A percentile compares a stretch with the other conserved stretches of the same genome.
phyloP scores from a whole-genome alignment of 1,140 invertebrate genomes.

The Parasteatoda tepidariorum region DNA sequence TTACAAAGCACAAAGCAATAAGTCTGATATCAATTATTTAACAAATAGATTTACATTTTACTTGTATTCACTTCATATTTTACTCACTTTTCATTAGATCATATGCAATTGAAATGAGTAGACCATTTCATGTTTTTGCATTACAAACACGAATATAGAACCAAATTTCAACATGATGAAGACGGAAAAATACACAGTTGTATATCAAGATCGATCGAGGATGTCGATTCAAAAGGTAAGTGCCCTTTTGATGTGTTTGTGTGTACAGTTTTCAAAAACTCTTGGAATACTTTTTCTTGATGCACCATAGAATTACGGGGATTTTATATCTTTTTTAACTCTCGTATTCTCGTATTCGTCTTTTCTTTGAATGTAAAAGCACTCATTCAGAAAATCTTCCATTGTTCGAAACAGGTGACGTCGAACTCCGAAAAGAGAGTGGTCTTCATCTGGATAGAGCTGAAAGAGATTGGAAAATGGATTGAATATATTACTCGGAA shows the following conservation, averaged over 20 bases:
- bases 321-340: conserved; percentile 42
- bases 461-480: conserved; percentile 66
- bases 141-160: too few species aligned
- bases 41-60: too few species aligned
- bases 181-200: not conserved
- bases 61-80: too few species aligned
- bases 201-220: not conserved
- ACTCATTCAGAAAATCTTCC: conserved; percentile 89
- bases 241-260: not conserved
- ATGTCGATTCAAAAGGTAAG: not conserved
- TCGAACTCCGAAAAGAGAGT: conserved; percentile 81
- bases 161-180: too few species aligned
- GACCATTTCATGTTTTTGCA: too few species aligned
- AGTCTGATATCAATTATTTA: too few species aligned
- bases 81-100: too few species aligned
- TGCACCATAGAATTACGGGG: not conserved
- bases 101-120: too few species aligned
- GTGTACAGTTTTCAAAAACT: not conserved
- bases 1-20: too few species aligned
- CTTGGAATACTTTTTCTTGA: not conserved
- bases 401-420: conserved; percentile 86
- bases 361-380: conserved; percentile 77
- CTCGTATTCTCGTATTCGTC: conserved; percentile 54
- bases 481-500: not conserved
- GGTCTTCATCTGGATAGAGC: conserved; percentile 92